Evolutionary conservation across 2,113 vertebrate genomes (phyloP), one percentile per base, ranked within the genome.

Genomic region (Fulica atra): DNA sequence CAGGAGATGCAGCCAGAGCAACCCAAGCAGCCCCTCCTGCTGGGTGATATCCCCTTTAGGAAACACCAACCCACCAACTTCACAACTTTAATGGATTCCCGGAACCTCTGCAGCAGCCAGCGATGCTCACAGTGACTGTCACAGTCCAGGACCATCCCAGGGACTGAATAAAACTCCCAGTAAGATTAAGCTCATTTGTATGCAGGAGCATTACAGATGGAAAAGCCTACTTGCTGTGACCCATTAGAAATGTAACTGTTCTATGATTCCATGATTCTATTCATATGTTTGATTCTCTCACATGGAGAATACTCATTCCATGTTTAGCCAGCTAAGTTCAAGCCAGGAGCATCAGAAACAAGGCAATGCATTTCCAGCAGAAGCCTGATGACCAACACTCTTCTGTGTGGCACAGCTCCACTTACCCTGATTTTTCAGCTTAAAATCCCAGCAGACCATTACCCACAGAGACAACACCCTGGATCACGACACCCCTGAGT

Each of bases 271-370:
- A n/a, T n/a, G n/a, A n/a, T n/a, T n/a, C n/a, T n/a, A n/a, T n/a
- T n/a, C n/a, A n/a, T n/a, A n/a, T n/a, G n/a, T n/a, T n/a, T n/a
- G 16, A 53, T 46, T 64, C 7, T 28, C 83, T 69, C n/a, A 24
- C 4, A 42, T 16, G 0, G 3, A 16, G 18, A n/a, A 28, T 6
- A 48, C 14, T 14, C 6, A 11, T 23, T 19, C 13, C 0, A 0
- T 11, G 28, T 28, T 59, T 11, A 48, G 38, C 36, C 29, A 6
- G 2, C 1, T 4, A 14, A n/a, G 48, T 9, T 53, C 50, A 74
- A 24, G 28, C 2, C 31, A 12, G 46, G 42, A 13, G 48, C 63
- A 36, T 3, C 38, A 66, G 57, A 29, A 82, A 53, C 29, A 60
- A 33, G 21, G 70, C 36, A 70, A 65, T 6, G 13, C 3, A 13